Evolutionary conservation across 2,113 vertebrate genomes (phyloP).

Genomic region (Hippolais icterina): DNA sequence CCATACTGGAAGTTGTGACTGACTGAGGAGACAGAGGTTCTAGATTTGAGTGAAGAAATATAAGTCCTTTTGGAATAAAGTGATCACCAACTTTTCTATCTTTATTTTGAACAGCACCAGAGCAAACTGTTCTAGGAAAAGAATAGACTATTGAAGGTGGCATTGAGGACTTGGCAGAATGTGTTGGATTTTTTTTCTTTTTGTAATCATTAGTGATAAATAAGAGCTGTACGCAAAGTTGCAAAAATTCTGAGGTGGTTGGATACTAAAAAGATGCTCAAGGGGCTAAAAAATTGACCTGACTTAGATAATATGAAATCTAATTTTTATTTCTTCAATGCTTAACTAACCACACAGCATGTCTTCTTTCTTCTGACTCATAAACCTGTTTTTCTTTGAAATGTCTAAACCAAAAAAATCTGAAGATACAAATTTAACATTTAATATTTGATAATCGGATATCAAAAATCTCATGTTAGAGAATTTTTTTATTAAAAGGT

Average conservation of each 20-base stretch:
- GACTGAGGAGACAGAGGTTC: background rate
- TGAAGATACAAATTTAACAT: background rate
- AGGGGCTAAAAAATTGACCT: background rate
- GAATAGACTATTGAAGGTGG: background rate
- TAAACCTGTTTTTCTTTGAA: background rate
- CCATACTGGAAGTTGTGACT: background rate
- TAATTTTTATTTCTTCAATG: background rate
- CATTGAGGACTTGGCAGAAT: background rate
- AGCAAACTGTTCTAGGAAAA: background rate
- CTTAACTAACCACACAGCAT: background rate
- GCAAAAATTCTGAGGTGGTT: background rate
- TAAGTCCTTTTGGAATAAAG: background rate
- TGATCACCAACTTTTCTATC: background rate
- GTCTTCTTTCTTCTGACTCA: background rate
- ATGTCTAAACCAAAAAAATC: background rate
- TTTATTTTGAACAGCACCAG: background rate
- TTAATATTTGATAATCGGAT: background rate
- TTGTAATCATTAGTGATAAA: background rate
- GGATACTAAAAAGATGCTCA: background rate
- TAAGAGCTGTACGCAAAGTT: background rate
- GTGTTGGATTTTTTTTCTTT: background rate
- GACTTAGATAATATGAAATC: background rate
- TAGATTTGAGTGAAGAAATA: background rate
- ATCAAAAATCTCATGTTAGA: background rate
- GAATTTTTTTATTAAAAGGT: background rate